Evolutionary conservation across 2,113 vertebrate species (phyloP), one percentile per base, ranked within the genome.

Genomic region (Daphoenositta chrysoptera): DNA sequence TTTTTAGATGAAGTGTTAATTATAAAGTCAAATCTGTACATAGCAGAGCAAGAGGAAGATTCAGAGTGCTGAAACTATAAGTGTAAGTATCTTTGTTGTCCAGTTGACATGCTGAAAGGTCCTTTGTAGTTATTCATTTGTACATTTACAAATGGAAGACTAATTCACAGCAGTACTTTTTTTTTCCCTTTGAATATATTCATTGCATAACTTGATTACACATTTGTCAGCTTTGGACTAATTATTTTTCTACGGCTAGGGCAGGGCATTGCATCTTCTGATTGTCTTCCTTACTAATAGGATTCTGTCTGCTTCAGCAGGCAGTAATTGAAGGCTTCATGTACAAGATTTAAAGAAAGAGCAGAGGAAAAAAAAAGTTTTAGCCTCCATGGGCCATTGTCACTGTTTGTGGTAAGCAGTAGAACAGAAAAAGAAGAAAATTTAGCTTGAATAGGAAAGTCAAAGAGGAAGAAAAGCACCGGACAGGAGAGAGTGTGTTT

Each of bases 261-360:
- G 98, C 98, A 98, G 98, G 98, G 97, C 97, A 97, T 91, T 97
- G 98, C 98, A 92, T 98, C 97, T 96, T 97, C 94, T 97, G 97
- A 97, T 98, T 86, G 97, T 97, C 98, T 98, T 98, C 97, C 97
- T 98, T 98, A 95, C 98, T 99, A 99, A 99, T 99, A 98, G 98
- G 98, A 98, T 99, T 98, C 98, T 98, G 98, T 98, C 98, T 99
- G 98, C 98, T 98, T 98, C 98, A 98, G 98, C 98, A 98, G 97
- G 94, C 98, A 98, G 98, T 98, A 99, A 98, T 98, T 98, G 98
- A 98, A 99, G 98, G 97, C 95, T 98, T 98, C 97, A 95, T 98
- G 98, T 98, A 97, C 76, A 91, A 94, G 95, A 95, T 95, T 76
- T 85, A 91, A 97, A 93, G 88, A 93, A 97, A 93, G 81, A 64